Evolutionary conservation across 2,888 invertebrate genomes (phyloP).

Genomic region (Entomobrya multifasciata): DNA sequence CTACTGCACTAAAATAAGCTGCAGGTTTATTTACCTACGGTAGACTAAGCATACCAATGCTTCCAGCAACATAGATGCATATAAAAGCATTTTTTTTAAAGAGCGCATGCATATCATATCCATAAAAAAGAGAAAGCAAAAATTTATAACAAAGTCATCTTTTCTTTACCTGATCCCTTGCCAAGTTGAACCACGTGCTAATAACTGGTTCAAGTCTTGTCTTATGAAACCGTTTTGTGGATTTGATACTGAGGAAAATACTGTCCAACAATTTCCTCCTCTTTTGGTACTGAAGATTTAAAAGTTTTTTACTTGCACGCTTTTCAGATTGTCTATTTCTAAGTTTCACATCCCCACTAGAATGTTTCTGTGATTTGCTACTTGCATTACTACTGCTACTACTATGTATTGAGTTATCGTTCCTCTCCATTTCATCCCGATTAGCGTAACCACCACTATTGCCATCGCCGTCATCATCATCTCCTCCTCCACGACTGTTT

Average conservation of each 20-base stretch:
- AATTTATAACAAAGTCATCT: neutral
- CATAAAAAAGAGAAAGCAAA: slow-evolving; percentile 30
- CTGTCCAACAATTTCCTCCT: slow-evolving; percentile 85
- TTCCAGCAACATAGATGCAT: neutral
- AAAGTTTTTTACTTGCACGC: slow-evolving; percentile 53
- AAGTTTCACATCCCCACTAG: neutral
- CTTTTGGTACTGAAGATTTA: slow-evolving; percentile 68
- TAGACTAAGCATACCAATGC: neutral
- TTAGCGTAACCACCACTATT: slow-evolving; percentile 56
- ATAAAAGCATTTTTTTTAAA: neutral
- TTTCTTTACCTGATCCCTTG: slow-evolving; percentile 91
- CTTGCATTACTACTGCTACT: slow-evolving; percentile 17
- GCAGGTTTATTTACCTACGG: slow-evolving; percentile 37
- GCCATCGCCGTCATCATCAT: neutral
- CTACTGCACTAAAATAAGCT: too few relatives aligned
- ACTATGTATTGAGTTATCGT: slow-evolving; percentile 26
- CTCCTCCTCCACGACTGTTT: slow-evolving; percentile 19
- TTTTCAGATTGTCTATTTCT: slow-evolving; percentile 37
- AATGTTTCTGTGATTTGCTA: slow-evolving; percentile 8
- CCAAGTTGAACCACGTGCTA: slow-evolving; percentile 97
- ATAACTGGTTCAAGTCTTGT: slow-evolving; percentile 92
- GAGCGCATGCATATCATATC: neutral
- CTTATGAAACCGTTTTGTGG: slow-evolving; percentile 92
- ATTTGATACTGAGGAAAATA: slow-evolving; percentile 97
- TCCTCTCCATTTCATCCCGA: slow-evolving; percentile 51